phyloP scores from a whole-genome alignment of 2,797 vertebrate genomes.

The Lemur catta region DNA sequence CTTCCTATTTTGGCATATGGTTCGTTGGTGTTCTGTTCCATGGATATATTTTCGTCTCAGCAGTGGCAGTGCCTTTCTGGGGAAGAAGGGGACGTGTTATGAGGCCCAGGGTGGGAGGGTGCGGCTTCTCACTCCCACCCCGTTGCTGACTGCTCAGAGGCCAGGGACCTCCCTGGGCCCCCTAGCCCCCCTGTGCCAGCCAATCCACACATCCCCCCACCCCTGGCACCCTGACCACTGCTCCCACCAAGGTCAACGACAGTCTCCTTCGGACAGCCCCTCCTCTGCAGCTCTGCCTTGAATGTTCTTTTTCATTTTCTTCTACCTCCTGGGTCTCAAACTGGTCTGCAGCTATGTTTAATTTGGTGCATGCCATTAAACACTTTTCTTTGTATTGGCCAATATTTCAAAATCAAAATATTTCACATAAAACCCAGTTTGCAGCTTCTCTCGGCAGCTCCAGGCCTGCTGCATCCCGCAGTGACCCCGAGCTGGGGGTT shows the following conservation, averaged over 20 bases:
- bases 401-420: constrained; percentile 10
- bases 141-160: neutral
- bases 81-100: constrained; percentile 3
- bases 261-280: neutral
- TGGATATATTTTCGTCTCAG: constrained; percentile 50
- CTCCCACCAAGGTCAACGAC: neutral
- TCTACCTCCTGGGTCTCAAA: neutral
- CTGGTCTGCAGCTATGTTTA: neutral
- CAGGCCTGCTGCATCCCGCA: neutral
- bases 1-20: neutral
- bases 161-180: neutral
- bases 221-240: neutral
- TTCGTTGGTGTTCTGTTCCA: neutral
- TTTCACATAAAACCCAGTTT: neutral
- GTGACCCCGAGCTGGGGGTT: neutral
- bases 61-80: constrained; percentile 30
- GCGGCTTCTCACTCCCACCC: neutral
- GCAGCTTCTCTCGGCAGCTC: neutral
- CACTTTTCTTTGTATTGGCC: neutral
- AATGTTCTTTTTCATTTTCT: neutral
- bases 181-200: neutral
- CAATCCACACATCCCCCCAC: neutral
- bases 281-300: neutral
- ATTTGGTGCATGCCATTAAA: neutral
- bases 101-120: neutral